Conservation (phyloP, 1,140 invertebrate species). For the Drosophila pandora region DNA sequence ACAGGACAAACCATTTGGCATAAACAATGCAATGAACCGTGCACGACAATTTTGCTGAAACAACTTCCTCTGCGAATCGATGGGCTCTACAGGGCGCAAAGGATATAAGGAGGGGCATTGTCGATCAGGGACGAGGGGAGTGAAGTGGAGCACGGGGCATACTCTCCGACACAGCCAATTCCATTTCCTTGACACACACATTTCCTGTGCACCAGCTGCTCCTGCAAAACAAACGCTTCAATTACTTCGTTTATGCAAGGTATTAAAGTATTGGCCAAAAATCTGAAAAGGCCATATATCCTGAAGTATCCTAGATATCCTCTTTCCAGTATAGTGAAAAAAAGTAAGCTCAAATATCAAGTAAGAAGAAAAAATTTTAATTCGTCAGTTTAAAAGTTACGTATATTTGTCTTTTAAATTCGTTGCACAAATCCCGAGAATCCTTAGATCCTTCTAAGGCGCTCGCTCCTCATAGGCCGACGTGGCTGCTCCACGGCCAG, state of each 20-base stretch:
- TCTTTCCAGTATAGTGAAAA: not conserved
- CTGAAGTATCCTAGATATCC: not conserved
- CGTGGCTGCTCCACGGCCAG: conserved; percentile 67
- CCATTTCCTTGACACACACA: conserved; percentile 51
- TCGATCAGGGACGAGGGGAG: not conserved
- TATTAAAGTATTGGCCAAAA: conserved; percentile 2
- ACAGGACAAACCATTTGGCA: conserved; percentile 61
- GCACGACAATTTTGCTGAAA: conserved; percentile 55
- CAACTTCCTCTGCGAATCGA: conserved; percentile 51
- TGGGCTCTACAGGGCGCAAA: conserved; percentile 1
- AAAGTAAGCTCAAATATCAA: not conserved
- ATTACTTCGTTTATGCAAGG: conserved; percentile 27
- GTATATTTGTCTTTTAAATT: conserved; percentile 35
- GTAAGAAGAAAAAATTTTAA: not conserved
- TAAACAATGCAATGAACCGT: conserved; percentile 72
- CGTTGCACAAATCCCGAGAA: not conserved
- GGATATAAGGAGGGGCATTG: not conserved
- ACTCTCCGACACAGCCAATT: conserved; percentile 54
- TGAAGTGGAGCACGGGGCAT: conserved; percentile 8
- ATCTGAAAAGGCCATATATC: not conserved
- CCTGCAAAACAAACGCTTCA: conserved; percentile 22
- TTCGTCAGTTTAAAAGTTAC: conserved; percentile 15
- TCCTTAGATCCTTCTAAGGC: conserved; percentile 47
- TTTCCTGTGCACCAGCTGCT: conserved; percentile 36
- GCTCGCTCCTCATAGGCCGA: conserved; percentile 58